phyloP scores from a whole-genome alignment of 2,888 invertebrate species.

The Elgonia sp. region DNA sequence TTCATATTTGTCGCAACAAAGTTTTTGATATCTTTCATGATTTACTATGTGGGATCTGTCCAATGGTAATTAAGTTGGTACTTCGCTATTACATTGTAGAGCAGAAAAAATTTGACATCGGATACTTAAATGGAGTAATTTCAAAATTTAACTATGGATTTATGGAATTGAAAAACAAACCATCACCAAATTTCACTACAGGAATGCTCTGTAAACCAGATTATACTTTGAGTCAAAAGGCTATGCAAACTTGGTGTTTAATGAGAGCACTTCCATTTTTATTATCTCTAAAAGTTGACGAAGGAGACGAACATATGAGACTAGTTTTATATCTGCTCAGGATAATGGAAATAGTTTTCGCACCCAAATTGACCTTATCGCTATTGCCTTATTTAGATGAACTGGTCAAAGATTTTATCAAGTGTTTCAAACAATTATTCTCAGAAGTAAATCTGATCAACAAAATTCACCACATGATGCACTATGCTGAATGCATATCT shows the following conservation, averaged over 20 bases:
- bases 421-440: slow-evolving; percentile 45
- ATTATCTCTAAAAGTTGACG: slow-evolving; percentile 65
- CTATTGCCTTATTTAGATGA: slow-evolving; percentile 28
- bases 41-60: slow-evolving; percentile 64
- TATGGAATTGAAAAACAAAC: slow-evolving; percentile 67
- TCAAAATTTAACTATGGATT: slow-evolving; percentile 68
- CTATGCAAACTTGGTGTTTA: slow-evolving; percentile 76
- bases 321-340: slow-evolving; percentile 62
- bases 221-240: slow-evolving; percentile 73
- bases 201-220: slow-evolving; percentile 54
- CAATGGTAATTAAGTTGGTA: slow-evolving; percentile 72
- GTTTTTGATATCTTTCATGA: slow-evolving; percentile 65
- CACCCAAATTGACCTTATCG: slow-evolving; percentile 68
- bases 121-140: slow-evolving; percentile 65
- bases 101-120: slow-evolving; percentile 27
- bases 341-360: slow-evolving; percentile 76
- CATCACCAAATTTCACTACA: slow-evolving; percentile 64
- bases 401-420: background rate
- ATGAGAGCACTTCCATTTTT: slow-evolving; percentile 72
- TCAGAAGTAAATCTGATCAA: slow-evolving; percentile 68
- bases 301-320: slow-evolving; percentile 66
- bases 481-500: slow-evolving; percentile 68
- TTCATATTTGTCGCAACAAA: slow-evolving; percentile 56
- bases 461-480: slow-evolving; percentile 74
- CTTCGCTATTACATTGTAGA: slow-evolving; percentile 26